Evolutionary conservation across 2,797 vertebrate genomes (phyloP), one percentile per base, ranked within the genome.

Genomic region (Syndactyla subalaris): DNA sequence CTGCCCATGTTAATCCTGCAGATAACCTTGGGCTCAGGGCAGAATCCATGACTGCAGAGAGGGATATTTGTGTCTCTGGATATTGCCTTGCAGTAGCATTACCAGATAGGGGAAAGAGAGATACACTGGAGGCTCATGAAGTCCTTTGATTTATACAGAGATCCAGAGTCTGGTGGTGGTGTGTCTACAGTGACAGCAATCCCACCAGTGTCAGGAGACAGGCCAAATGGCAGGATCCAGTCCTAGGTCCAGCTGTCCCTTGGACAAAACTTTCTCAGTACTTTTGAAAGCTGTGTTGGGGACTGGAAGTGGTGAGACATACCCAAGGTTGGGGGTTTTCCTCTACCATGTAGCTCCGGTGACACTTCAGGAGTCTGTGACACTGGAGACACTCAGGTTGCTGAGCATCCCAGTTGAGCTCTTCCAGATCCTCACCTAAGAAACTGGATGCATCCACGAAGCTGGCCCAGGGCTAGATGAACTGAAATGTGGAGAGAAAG

Each of bases 251-350:
- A 85, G 14, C 27, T 83, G 46, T 75, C 10, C 54, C 48, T 71
- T 34, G 18, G 41, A 68, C 32, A 79, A 74, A 71, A 51, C 22
- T 51, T 83, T 77, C 12, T 30, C 6, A 23, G 36, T 14, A 34
- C 7, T 81, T 84, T 55, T n/a, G 21, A 75, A 61, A 68, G 13
- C 20, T 2, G 0, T 22, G 26, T 15, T 3, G 2, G 7, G 24
- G 22, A 65, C 36, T 2, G 2, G 8, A n/a, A 59, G 19, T 0
- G 1, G 45, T 29, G 22, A 74, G 30, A 48, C 7, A 20, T n/a
- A 55, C 21, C 8, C 30, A 66, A 38, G 34, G 29, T 0, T 80
- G 38, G 20, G 8, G 23, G 10, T 17, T 26, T 41, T 77, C 10
- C 22, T 39, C 48, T 55, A 1, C 27, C 0, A 0, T 73, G 24